These are phyloP conservation scores for Ectemnius lituratus DNA, from an alignment of 2,888 invertebrate species.

Conservation along the genomic window DNA sequence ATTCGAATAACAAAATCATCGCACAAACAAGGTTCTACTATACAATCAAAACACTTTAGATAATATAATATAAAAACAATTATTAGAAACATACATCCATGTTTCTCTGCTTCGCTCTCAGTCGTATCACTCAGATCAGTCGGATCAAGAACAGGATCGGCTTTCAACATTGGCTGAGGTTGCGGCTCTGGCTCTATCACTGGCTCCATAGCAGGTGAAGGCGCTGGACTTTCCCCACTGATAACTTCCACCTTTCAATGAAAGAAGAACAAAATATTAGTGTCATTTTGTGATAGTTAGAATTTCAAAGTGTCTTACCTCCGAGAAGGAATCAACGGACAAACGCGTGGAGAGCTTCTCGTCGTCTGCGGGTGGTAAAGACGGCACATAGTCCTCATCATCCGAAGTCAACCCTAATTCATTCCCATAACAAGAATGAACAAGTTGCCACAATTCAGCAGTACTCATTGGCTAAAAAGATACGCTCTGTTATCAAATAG, in stretches of 20 bases:
- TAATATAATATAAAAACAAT: background rate
- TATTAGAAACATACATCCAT: conserved; percentile 66
- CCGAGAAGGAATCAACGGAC: conserved; percentile 79
- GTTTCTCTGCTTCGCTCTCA: conserved; percentile 88
- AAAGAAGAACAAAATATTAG: conserved; percentile 23
- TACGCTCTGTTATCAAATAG: conserved; percentile 19
- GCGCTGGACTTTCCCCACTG: no score
- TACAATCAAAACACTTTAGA: no score
- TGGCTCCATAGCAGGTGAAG: conserved; percentile 25
- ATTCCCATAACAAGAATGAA: conserved; percentile 95
- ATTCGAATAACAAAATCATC: no score
- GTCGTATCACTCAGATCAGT: conserved; percentile 90
- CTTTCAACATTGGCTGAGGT: conserved; percentile 48
- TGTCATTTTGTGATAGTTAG: no score
- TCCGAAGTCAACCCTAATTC: conserved; percentile 95
- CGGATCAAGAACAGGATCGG: conserved; percentile 77
- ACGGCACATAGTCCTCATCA: conserved; percentile 90
- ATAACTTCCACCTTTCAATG: conserved; percentile 45
- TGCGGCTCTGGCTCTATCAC: conserved; percentile 43
- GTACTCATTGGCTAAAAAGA: conserved; percentile 79
- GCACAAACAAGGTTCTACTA: no score
- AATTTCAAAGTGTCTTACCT: conserved; percentile 63
- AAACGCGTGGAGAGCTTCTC: conserved; percentile 75
- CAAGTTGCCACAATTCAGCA: conserved; percentile 84
- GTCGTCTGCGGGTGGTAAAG: conserved; percentile 66